These are phyloP conservation scores for Seladonia tumulorum DNA, from an alignment of 2,888 invertebrate genomes.

Conservation along the genomic window DNA sequence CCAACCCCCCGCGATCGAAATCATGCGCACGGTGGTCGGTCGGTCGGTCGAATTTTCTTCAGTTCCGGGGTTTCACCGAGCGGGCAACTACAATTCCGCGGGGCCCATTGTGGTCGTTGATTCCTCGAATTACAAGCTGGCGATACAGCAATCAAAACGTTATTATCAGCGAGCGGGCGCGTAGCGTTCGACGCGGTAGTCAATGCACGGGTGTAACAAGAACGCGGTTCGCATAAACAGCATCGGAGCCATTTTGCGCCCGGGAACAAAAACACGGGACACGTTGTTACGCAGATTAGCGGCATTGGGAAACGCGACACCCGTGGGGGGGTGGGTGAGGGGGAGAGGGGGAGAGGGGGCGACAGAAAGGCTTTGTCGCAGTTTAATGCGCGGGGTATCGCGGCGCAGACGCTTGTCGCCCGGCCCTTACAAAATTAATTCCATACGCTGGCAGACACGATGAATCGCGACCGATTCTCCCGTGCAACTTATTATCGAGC, in stretches of 20 bases:
- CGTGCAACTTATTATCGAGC: conserved; percentile 47
- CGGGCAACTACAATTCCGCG: background rate
- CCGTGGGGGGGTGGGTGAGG: too few species aligned
- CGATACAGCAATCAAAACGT: background rate
- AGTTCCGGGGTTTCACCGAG: background rate
- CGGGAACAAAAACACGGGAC: conserved; percentile 13
- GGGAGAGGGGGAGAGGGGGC: too few species aligned
- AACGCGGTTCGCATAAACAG: conserved; percentile 1
- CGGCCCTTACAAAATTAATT: conserved; percentile 48
- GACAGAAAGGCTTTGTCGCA: conserved; percentile 11
- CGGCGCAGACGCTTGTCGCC: conserved; percentile 27
- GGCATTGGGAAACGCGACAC: conserved; percentile 38
- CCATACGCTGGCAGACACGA: conserved; percentile 31
- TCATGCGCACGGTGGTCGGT: background rate
- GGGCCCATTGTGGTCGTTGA: background rate
- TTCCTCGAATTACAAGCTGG: background rate
- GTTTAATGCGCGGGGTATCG: conserved; percentile 32
- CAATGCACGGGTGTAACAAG: background rate
- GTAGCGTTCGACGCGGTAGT: background rate
- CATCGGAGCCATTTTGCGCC: background rate
- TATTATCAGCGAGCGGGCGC: background rate
- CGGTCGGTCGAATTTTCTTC: background rate
- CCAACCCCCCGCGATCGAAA: background rate
- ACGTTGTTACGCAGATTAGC: conserved; percentile 21
- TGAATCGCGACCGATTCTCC: conserved; percentile 41